These are phyloP conservation scores for Bergia puertoricense DNA, from an alignment of 92 coral and sea anemone genomes.

Conservation along the genomic window DNA sequence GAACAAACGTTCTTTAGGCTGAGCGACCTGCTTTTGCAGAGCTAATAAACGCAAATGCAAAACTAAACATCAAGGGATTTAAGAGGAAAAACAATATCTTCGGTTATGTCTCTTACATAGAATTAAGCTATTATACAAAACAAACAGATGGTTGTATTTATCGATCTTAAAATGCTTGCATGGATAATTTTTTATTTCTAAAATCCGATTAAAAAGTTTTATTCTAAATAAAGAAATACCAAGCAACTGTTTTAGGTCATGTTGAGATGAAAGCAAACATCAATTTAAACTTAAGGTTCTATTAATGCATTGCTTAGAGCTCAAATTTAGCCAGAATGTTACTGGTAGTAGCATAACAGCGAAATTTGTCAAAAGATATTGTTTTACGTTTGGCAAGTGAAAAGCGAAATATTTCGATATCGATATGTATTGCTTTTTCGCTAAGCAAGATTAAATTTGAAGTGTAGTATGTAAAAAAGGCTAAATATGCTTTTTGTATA, in stretches of 20 bases:
- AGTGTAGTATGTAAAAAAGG: neutral
- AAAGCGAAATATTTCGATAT: neutral
- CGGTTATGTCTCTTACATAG: neutral
- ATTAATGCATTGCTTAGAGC: neutral
- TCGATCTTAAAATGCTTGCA: neutral
- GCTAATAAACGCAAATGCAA: neutral
- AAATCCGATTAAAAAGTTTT: neutral
- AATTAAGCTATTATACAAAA: neutral
- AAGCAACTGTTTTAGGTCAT: neutral
- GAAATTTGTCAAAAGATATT: neutral
- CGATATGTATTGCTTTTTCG: neutral
- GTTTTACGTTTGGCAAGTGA: neutral
- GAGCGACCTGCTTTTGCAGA: neutral
- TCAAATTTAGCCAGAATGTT: neutral
- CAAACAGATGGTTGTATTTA: neutral
- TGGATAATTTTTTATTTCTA: too few species aligned
- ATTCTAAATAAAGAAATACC: constrained; percentile 9
- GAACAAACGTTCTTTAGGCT: neutral
- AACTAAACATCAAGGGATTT: neutral
- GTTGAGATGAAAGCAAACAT: constrained; percentile 11
- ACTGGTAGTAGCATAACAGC: neutral
- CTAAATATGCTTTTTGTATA: neutral
- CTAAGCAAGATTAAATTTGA: neutral
- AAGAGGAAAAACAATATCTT: neutral
- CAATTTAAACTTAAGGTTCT: neutral